A percentile compares a stretch with the other conserved stretches of the same genome.
Evolutionary conservation across 37 sponge, comb jelly and placozoan genomes (phyloP).

Genomic region (Agelas oroides): DNA sequence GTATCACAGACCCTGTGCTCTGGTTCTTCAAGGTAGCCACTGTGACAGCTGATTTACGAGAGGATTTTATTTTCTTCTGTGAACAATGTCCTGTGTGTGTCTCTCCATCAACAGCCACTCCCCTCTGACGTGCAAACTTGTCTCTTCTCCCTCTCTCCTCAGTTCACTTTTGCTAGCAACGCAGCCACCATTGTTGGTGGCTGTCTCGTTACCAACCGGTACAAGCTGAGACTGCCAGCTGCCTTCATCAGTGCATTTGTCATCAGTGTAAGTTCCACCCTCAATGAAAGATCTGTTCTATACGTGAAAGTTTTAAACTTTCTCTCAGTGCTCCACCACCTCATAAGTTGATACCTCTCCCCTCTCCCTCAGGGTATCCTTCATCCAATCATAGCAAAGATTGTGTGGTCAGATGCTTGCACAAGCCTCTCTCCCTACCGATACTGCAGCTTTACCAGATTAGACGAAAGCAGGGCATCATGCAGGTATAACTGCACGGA

Average conservation of each 20-base stretch:
- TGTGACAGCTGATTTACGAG: too few species aligned
- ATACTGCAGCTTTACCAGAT: slow-evolving; percentile 50
- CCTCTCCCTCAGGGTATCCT: slow-evolving; percentile 59
- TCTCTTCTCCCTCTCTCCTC: too few species aligned
- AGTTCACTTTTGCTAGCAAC: slow-evolving; percentile 96
- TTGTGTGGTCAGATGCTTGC: slow-evolving; percentile 77
- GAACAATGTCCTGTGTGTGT: too few species aligned
- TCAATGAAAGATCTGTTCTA: too few species aligned
- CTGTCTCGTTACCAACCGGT: slow-evolving; percentile 71
- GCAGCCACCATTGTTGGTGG: slow-evolving; percentile 93
- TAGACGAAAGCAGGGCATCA: neutral
- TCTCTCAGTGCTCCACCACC: too few species aligned
- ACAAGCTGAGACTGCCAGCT: slow-evolving; percentile 81
- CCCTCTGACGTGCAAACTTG: neutral
- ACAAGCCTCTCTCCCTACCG: slow-evolving; percentile 79
- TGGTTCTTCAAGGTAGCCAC: slow-evolving; percentile 82
- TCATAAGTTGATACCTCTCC: too few species aligned
- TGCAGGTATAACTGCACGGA: slow-evolving; percentile 23
- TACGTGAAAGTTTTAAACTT: too few species aligned
- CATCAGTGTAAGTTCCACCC: slow-evolving; percentile 79
- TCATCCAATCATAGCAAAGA: slow-evolving; percentile 71
- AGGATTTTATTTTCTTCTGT: too few species aligned
- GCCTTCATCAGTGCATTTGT: slow-evolving; percentile 88
- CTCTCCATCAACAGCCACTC: neutral
- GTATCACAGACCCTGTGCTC: slow-evolving; percentile 60